Evolutionary conservation across 53 echinoderm and acorn worm genomes (phyloP), one percentile per base, ranked within the genome.

Genomic region (Echinometra lucunter): DNA sequence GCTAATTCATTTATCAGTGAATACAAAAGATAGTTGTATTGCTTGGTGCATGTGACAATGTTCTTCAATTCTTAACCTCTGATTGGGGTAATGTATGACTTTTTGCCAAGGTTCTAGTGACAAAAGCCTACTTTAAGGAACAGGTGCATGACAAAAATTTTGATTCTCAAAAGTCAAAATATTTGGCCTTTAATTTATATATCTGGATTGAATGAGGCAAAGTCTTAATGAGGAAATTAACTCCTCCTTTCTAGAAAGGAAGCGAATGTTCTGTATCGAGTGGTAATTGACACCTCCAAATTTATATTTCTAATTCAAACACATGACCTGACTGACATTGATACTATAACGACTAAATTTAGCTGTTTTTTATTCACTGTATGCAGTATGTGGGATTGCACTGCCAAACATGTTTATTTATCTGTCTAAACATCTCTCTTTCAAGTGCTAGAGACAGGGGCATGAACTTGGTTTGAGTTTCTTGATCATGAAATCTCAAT

Each of bases 311-410:
- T 42, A 38, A 35, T 78, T 78, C 19, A 78, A 78, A 40, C 42
- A 40, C 42, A 40, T 42, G 42, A 78, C 78, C 23, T 23, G 6
- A 38, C 19, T 72, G 72, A 42, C 38, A 78, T 40, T 23, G 78
- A 78, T 78, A 78, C 32, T 34, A 69, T 78, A 21, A 78, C 42
- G 78, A 78, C 42, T 78, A 38, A 38, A 78, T 78, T 78, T 78
- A 78, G 78, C 42, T 78, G 78, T 30, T 78, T 78, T 78, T 78
- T 19, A 78, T 78, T 78, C 42, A 63, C 23, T 13, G 1, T 34
- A 32, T 63, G 17, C 40, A 78, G 11, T 78, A 2, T 16, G 21
- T 8, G 78, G 42, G 42, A 78, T 42, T 78, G 78, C 19, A 38
- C 42, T 78, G 78, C 78, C 78, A 42, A 78, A 78, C 42, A 42